Conservation (phyloP, 2,888 invertebrate species). For the Neelides folsomi region DNA sequence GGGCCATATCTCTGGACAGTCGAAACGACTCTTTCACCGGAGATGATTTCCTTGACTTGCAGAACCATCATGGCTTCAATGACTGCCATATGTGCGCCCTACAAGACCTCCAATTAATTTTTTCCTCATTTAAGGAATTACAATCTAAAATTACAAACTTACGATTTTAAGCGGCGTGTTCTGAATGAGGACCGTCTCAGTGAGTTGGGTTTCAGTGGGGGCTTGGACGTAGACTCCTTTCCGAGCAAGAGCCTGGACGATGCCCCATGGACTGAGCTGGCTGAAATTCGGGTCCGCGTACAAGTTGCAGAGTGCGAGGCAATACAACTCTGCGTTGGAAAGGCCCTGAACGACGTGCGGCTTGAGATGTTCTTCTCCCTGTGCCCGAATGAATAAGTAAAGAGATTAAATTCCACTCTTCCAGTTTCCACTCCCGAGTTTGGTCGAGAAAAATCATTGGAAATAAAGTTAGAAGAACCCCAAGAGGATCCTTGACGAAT, state of each 20-base stretch:
- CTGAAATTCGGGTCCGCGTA: conserved; percentile 93
- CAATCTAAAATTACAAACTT: conserved; percentile 36
- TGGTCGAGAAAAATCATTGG: no score
- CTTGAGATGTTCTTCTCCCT: conserved; percentile 86
- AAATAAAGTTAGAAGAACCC: no score
- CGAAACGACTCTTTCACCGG: conserved; percentile 69
- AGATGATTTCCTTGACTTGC: conserved; percentile 83
- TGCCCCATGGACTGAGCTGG: conserved; percentile 88
- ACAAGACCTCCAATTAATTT: conserved; percentile 35
- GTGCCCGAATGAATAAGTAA: conserved; percentile 36
- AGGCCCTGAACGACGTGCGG: conserved; percentile 80
- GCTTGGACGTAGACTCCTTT: conserved; percentile 79
- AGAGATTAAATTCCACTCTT: neutral
- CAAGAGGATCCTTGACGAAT: neutral
- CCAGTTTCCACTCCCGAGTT: no score
- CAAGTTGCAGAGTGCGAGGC: conserved; percentile 82
- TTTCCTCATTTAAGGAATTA: no score
- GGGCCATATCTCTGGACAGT: conserved; percentile 61
- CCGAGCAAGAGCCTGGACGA: conserved; percentile 79
- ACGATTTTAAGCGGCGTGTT: conserved; percentile 90
- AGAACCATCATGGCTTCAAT: conserved; percentile 89
- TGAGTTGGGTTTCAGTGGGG: conserved; percentile 66
- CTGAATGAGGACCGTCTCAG: conserved; percentile 90
- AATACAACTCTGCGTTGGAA: conserved; percentile 88
- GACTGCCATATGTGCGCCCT: conserved; percentile 91